Percentiles rank a stretch among this genome's conserved stretches.
Conservation (phyloP, 2,888 invertebrate species). For the Girardia tigrina region DNA sequence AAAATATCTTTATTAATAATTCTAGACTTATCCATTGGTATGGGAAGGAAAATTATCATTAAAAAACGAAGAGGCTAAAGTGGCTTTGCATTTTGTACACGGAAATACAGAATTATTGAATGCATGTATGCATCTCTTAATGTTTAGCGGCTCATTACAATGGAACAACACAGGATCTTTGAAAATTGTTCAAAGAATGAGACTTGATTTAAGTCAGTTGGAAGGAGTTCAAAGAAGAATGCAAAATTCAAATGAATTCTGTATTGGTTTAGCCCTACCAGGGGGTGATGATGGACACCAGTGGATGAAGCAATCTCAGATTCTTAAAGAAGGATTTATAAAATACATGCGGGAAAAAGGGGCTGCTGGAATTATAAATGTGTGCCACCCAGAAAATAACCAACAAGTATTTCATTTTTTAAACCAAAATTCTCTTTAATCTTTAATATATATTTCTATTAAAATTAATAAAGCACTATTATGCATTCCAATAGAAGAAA, state of each 20-base stretch:
- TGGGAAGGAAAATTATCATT: constrained; percentile 88
- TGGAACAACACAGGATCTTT: constrained; percentile 48
- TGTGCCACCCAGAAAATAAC: neutral
- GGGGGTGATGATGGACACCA: constrained; percentile 86
- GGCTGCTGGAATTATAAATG: neutral
- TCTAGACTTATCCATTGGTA: constrained; percentile 71
- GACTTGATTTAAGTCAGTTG: constrained; percentile 80
- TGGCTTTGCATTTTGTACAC: constrained; percentile 94
- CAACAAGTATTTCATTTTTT: neutral
- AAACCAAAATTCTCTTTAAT: too few relatives aligned
- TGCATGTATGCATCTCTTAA: constrained; percentile 62
- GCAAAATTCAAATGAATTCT: constrained; percentile 73
- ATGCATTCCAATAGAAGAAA: too few relatives aligned
- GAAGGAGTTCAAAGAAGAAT: constrained; percentile 88
- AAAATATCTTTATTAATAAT: neutral
- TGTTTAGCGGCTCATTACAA: constrained; percentile 2
- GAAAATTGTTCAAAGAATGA: constrained; percentile 89
- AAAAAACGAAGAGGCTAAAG: constrained; percentile 88
- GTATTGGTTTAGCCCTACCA: constrained; percentile 81
- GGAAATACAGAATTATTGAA: constrained; percentile 78
- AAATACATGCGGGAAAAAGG: constrained; percentile 78
- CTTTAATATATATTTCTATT: too few relatives aligned
- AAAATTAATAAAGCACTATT: too few relatives aligned
- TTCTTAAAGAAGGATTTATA: constrained; percentile 77
- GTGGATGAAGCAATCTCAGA: constrained; percentile 70